Evolutionary conservation across 2,888 invertebrate species (phyloP), one percentile per base, ranked within the genome.

Genomic region (Sesamia inferens): DNA sequence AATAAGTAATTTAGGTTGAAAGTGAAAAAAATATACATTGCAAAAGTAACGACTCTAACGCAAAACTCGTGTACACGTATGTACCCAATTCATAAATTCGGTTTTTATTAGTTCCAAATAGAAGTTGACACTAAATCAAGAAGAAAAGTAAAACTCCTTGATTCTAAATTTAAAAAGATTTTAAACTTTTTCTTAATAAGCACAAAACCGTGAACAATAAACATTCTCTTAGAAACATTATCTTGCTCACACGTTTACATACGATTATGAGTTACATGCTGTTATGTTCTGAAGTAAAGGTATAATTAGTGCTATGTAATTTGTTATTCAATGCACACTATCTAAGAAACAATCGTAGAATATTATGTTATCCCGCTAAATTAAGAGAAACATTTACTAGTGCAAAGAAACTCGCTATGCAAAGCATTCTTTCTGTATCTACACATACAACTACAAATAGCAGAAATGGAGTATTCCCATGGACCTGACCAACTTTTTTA

Each of bases 291-390:
- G 58, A 44, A 59, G 39, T 48, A 71, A 39, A 39, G 39, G 39
- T 54, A 71, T 74, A 79, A 85, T 83, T 78, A 85, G 71, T 68
- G 10, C 73, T 55, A 66, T 78, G 76, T 78, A 84, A 82, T 86
- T 86, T 80, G 84, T 86, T 84, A 85, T 80, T 80, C 82, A 85
- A 86, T 73, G 58, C 39, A 67, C 55, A 68, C 83, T 80, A 84
- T 71, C 79, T 81, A 87, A 85, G 57, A 44, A 22, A 24, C 61
- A 70, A 58, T 71, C 65, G 57, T 44, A 59, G n/a, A 67, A 51
- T 51, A 70, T 42, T 42, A 64, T 64, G 55, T 57, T 64, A 84
- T 47, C 44, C 70, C 19, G 10, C 59, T 59, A 70, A 73, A 66
- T 76, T 66, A 61, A 71, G 54, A 68, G 61, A 59, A 39, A 47